Percentiles rank a stretch among this genome's conserved stretches.
Conservation (phyloP, 2,888 invertebrate species). For the Entomobrya proxima region DNA sequence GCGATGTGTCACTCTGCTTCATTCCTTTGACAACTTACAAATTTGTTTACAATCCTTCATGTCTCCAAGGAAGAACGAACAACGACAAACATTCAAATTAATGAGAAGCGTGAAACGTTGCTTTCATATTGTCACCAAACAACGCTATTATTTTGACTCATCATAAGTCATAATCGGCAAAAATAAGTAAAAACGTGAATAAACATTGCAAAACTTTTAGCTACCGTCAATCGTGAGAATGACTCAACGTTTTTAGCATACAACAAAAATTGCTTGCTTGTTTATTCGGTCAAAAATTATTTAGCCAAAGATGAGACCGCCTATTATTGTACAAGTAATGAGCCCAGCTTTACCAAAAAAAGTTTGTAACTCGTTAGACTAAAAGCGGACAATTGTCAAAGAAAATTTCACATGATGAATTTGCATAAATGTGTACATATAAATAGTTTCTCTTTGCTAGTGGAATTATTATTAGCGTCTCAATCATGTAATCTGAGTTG, state of each 20-base stretch:
- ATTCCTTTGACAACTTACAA: no score
- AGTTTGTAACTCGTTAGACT: no score
- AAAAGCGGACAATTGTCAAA: no score
- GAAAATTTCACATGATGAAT: no score
- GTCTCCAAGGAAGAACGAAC: no score
- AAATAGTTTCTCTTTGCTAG: no score
- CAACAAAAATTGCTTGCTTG: neutral
- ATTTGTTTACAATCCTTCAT: no score
- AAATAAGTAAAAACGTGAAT: slow-evolving; percentile 45
- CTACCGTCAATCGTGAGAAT: neutral
- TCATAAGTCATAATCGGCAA: neutral
- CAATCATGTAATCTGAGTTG: no score
- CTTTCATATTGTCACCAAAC: slow-evolving; percentile 33
- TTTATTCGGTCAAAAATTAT: neutral
- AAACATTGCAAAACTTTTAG: neutral
- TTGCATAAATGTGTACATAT: no score
- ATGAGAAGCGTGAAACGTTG: slow-evolving; percentile 22
- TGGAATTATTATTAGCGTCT: no score
- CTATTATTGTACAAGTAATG: neutral
- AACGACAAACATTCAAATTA: neutral
- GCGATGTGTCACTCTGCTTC: no score
- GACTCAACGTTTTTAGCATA: slow-evolving; percentile 3
- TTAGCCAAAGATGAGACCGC: neutral
- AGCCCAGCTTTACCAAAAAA: no score
- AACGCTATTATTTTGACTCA: neutral